A percentile compares a stretch with the other conserved stretches of the same genome.
phyloP scores from a whole-genome alignment of 2,113 vertebrate species.

The Pelecanus crispus region DNA sequence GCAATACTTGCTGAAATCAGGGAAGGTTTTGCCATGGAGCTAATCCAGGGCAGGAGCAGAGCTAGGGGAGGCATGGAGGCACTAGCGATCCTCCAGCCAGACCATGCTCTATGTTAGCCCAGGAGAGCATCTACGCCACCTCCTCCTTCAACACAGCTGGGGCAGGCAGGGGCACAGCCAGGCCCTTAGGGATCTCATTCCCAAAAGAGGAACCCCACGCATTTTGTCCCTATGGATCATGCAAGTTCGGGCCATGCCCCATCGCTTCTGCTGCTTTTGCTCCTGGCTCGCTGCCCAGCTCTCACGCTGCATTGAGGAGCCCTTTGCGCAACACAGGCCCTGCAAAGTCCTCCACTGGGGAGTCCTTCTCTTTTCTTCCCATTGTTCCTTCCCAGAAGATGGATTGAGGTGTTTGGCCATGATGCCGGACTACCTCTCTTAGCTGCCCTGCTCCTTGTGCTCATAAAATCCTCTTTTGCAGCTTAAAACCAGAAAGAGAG shows the following conservation, averaged over 20 bases:
- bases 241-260: not conserved
- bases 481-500: not conserved
- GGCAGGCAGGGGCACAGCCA: not conserved
- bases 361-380: not conserved
- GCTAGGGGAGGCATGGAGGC: not conserved
- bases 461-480: not conserved
- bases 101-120: not conserved
- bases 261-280: not conserved
- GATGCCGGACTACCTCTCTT: not conserved
- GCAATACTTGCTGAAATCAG: not conserved
- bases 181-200: conserved; percentile 20
- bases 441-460: not conserved
- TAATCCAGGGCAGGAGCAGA: not conserved
- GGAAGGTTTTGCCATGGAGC: not conserved
- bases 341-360: not conserved
- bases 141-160: not conserved
- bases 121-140: not conserved
- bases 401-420: not conserved
- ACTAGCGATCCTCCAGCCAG: not conserved
- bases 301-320: fast-evolving
- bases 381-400: not conserved
- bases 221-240: not conserved
- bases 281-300: not conserved
- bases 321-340: fast-evolving
- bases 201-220: not conserved